Conservation (phyloP, 2,888 invertebrate species). For the Catocala sponsa region DNA sequence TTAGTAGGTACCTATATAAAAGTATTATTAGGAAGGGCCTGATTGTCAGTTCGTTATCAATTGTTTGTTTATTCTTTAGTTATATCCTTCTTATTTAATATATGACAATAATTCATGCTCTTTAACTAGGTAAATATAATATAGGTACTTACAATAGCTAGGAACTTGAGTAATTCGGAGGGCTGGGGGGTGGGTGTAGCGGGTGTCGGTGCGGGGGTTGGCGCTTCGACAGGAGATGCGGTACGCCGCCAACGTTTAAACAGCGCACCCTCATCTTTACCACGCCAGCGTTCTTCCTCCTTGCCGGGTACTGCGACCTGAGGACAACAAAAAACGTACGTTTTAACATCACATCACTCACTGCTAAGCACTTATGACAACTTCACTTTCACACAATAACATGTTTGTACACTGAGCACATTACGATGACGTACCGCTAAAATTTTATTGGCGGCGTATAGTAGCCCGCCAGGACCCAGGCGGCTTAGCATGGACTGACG, state of each 20-base stretch:
- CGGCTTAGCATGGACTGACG: conserved; percentile 83
- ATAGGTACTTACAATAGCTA: conserved; percentile 92
- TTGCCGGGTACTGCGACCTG: conserved; percentile 85
- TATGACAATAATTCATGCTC: too few species aligned
- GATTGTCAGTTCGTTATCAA: background rate
- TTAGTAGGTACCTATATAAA: too few species aligned
- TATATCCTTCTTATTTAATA: too few species aligned
- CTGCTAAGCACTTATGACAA: conserved; percentile 57
- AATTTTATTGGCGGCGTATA: conserved; percentile 85
- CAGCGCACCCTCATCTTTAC: conserved; percentile 80
- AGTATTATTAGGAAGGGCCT: background rate
- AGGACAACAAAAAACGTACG: conserved; percentile 78
- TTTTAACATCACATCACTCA: conserved; percentile 72
- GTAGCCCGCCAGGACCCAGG: conserved; percentile 83
- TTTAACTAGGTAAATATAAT: too few species aligned
- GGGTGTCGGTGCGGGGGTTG: conserved; percentile 61
- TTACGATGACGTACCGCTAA: conserved; percentile 83
- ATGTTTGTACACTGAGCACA: conserved; percentile 58
- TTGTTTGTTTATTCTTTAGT: background rate
- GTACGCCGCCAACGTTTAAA: conserved; percentile 83
- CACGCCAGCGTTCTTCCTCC: conserved; percentile 83
- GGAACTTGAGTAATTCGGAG: conserved; percentile 90
- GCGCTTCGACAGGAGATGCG: conserved; percentile 65
- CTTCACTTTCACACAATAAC: conserved; percentile 56
- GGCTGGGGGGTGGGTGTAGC: conserved; percentile 67